Percentiles rank a stretch among this genome's conserved stretches.
phyloP scores from a whole-genome alignment of 2,113 vertebrate genomes.

The Rynchops niger region DNA sequence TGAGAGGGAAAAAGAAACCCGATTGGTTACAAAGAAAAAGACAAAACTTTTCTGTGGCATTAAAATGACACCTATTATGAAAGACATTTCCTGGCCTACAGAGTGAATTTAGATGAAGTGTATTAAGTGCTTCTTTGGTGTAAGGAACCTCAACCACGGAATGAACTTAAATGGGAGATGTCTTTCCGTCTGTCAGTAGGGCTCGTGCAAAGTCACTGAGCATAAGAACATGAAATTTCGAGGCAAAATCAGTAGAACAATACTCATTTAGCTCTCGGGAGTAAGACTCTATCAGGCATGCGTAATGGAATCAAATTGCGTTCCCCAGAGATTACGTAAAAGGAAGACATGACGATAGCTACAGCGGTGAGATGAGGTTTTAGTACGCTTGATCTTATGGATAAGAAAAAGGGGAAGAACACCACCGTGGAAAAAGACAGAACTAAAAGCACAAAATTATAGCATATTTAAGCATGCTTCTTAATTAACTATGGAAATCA shows the following conservation, averaged over 20 bases:
- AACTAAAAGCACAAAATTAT: not conserved
- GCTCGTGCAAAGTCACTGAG: not conserved
- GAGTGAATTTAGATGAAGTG: not conserved
- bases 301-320: not conserved
- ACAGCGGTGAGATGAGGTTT: not conserved
- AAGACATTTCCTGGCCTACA: not conserved
- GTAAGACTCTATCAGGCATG: not conserved
- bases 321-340: not conserved
- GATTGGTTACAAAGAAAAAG: not conserved
- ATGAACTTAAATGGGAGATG: not conserved
- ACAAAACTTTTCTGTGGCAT: not conserved
- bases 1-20: not conserved
- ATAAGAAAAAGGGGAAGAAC: not conserved
- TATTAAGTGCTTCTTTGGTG: not conserved
- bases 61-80: not conserved
- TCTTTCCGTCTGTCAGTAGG: not conserved
- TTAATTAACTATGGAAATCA: not conserved
- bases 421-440: not conserved
- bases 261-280: not conserved
- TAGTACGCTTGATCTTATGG: not conserved
- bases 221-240: not conserved
- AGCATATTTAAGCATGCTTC: not conserved
- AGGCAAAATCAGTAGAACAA: not conserved
- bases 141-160: not conserved
- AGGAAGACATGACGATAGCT: not conserved